Evolutionary conservation across 2,888 invertebrate genomes (phyloP).

Genomic region (Rugalucina vietnamica): DNA sequence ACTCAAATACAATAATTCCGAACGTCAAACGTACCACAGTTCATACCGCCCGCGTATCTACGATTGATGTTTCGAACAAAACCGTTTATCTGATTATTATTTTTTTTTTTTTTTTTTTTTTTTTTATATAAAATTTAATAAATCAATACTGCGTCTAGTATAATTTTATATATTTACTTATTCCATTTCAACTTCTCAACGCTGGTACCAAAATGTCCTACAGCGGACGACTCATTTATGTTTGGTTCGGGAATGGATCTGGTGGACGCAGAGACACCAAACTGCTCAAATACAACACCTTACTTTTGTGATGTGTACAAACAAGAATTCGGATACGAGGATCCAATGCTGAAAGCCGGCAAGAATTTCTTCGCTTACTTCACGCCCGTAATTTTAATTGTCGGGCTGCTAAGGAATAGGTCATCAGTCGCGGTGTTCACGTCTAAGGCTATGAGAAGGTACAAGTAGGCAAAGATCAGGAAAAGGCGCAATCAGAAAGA

Average conservation of each 20-base stretch:
- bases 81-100: no score
- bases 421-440: slow-evolving; percentile 91
- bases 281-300: not conserved
- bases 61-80: no score
- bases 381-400: slow-evolving; percentile 89
- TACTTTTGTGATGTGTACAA: not conserved
- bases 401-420: slow-evolving; percentile 91
- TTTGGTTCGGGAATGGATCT: not conserved
- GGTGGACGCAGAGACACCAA: not conserved
- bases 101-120: no score
- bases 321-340: not conserved
- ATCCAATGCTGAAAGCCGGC: slow-evolving; percentile 36
- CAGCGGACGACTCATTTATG: not conserved
- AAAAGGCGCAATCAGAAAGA: no score
- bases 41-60: no score
- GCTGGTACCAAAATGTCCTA: not conserved
- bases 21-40: no score
- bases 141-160: no score
- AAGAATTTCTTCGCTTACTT: slow-evolving; percentile 87
- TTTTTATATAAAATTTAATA: no score
- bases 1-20: no score
- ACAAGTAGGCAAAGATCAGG: no score
- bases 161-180: not conserved
- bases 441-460: slow-evolving; percentile 87
- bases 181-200: slow-evolving; percentile 2